Percentiles rank a stretch among this genome's conserved stretches.
Evolutionary conservation across 2,113 vertebrate species (phyloP).

Genomic region (Urocynchramus pylzowi): DNA sequence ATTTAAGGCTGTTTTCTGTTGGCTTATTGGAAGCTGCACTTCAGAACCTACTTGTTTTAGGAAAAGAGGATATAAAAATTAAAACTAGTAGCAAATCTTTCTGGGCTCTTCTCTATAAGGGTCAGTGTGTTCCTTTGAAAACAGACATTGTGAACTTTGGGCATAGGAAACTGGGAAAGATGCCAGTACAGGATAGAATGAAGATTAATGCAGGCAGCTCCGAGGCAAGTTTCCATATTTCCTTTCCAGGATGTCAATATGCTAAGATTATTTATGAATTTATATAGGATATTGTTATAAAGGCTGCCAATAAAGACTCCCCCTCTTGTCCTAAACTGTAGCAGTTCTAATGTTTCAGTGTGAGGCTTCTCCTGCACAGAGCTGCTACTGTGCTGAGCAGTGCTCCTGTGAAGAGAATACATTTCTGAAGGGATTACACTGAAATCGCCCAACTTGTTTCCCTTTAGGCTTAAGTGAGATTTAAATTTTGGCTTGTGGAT

Average conservation of each 20-base stretch:
- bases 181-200: constrained; percentile 43
- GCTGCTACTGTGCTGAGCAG: constrained; percentile 14
- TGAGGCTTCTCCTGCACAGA: constrained; percentile 21
- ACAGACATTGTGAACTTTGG: constrained; percentile 12
- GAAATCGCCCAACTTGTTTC: constrained; percentile 48
- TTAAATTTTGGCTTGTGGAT: constrained; percentile 41
- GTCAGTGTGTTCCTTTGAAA: constrained; percentile 47
- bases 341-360: not conserved
- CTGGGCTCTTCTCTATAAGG: not conserved
- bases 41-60: not conserved
- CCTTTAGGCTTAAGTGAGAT: constrained; percentile 42
- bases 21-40: not conserved
- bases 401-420: constrained; percentile 15
- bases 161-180: constrained; percentile 49
- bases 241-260: constrained; percentile 44
- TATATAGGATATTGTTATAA: constrained; percentile 18
- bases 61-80: not conserved
- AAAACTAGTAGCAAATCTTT: not conserved
- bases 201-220: constrained; percentile 43
- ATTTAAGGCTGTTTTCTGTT: not conserved
- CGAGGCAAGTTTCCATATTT: constrained; percentile 21
- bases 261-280: constrained; percentile 17
- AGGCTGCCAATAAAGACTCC: not conserved
- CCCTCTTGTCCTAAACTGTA: not conserved
- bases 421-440: constrained; percentile 55